Conservation (phyloP, 2,113 vertebrate genomes). For the Protobothrops mucrosquamatus region DNA sequence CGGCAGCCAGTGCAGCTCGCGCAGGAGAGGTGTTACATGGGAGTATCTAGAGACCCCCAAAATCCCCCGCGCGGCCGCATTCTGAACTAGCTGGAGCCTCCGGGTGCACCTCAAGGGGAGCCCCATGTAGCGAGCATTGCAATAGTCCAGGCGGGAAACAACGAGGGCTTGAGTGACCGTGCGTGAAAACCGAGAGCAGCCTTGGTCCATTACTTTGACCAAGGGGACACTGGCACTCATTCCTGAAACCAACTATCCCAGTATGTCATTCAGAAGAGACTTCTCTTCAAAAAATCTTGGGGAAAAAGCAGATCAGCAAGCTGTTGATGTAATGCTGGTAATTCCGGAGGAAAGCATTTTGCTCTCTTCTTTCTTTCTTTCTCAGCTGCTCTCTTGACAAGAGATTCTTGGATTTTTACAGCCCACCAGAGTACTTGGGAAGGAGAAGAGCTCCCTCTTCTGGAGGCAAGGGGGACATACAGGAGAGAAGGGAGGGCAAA, state of each 20-base stretch:
- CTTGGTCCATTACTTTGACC: neutral
- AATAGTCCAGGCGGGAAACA: no score
- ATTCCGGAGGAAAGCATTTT: neutral
- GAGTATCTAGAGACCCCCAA: no score
- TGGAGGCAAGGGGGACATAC: neutral
- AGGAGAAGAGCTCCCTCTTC: conserved; percentile 32
- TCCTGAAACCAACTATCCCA: neutral
- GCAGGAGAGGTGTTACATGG: no score
- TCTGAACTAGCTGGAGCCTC: no score
- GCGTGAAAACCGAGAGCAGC: neutral
- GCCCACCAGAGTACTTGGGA: neutral
- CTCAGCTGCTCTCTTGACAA: neutral
- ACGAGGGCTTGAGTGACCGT: no score
- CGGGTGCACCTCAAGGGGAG: no score
- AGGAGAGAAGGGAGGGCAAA: neutral
- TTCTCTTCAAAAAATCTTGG: fast-evolving
- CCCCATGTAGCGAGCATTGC: no score
- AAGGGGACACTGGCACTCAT: neutral
- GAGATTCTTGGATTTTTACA: neutral
- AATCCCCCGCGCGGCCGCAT: no score
- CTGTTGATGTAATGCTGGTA: neutral
- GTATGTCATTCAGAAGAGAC: neutral
- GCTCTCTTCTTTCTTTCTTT: neutral
- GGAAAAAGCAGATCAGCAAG: neutral
- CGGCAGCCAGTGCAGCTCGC: no score